Evolutionary conservation across 2,888 invertebrate species (phyloP).

Genomic region (Rutpela maculata): DNA sequence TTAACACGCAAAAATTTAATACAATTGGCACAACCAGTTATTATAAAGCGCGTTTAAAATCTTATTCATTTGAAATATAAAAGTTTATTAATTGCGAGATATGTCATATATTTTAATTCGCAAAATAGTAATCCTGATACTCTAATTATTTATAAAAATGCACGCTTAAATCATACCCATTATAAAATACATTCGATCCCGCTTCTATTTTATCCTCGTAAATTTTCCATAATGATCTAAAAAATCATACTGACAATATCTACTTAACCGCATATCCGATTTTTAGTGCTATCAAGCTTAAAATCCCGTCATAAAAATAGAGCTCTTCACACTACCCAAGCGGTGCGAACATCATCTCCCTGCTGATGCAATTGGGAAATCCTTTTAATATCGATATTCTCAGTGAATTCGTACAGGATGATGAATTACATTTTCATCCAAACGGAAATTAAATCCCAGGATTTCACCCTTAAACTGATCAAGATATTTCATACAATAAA

Average conservation of each 20-base stretch:
- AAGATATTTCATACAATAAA: conserved; percentile 45
- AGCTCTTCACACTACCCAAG: conserved; percentile 23
- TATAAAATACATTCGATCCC: background rate
- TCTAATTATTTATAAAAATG: too few relatives aligned
- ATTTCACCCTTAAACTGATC: conserved; percentile 43
- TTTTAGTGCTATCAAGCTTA: conserved; percentile 30
- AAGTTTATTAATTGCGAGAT: too few relatives aligned
- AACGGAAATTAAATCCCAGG: conserved; percentile 50
- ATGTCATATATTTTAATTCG: too few relatives aligned
- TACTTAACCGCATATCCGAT: conserved; percentile 34
- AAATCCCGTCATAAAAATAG: conserved; percentile 32
- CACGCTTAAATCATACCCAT: too few relatives aligned
- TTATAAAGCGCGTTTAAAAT: too few relatives aligned
- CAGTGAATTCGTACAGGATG: conserved; percentile 46
- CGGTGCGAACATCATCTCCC: conserved; percentile 32
- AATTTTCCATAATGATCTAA: conserved; percentile 3
- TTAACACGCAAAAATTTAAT: too few relatives aligned
- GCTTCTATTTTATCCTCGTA: background rate
- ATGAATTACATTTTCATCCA: conserved; percentile 48
- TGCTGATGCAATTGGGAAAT: conserved; percentile 43
- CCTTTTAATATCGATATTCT: conserved; percentile 49
- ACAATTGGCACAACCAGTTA: too few relatives aligned
- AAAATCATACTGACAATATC: conserved; percentile 22
- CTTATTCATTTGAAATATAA: too few relatives aligned
- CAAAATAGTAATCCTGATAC: too few relatives aligned